Conservation (phyloP, 2,797 vertebrate genomes). For the Hozukius guyotensis region DNA sequence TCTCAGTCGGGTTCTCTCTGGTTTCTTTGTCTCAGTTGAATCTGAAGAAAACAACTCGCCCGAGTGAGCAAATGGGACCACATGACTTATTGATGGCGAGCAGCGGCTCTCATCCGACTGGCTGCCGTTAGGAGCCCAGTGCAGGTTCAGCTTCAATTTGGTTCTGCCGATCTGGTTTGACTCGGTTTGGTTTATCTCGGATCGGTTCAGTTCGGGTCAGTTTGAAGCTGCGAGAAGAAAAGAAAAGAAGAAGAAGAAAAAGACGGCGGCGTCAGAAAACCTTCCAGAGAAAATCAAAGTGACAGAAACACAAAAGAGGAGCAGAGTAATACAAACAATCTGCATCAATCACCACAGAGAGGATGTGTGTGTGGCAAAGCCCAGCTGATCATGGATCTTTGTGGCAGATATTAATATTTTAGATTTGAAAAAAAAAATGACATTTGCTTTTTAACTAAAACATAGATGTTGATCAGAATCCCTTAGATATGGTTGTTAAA, state of each 20-base stretch:
- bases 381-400: neutral
- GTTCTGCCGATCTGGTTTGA: neutral
- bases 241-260: neutral
- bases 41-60: constrained; percentile 52
- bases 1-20: neutral
- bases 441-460: neutral
- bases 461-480: neutral
- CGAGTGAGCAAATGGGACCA: constrained; percentile 47
- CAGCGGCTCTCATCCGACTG: neutral
- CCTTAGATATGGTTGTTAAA: too few species aligned
- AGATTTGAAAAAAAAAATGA: neutral
- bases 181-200: neutral
- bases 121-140: neutral
- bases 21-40: constrained; percentile 23
- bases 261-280: neutral
- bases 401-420: neutral
- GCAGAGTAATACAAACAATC: neutral
- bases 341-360: neutral
- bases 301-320: constrained; percentile 1
- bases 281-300: constrained; percentile 2
- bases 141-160: neutral
- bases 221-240: neutral
- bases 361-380: too few species aligned
- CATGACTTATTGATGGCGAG: constrained; percentile 66
- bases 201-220: neutral